A percentile compares a stretch with the other conserved stretches of the same genome.
Conservation (phyloP, 2,113 vertebrate genomes). For the Shinisaurus crocodilurus region DNA sequence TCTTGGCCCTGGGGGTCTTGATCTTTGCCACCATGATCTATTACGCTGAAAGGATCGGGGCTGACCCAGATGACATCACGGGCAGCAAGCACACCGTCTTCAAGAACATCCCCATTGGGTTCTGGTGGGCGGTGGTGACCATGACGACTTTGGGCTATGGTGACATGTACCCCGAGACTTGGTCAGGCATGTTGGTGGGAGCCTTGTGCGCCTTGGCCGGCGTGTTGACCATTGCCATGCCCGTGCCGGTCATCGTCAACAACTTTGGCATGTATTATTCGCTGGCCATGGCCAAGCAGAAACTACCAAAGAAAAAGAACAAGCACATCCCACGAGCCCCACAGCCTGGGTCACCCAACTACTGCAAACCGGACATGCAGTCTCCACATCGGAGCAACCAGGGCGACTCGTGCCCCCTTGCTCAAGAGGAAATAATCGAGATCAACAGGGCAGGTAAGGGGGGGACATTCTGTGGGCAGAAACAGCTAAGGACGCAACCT, state of each 20-base stretch:
- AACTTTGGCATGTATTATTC: slow-evolving; percentile 99
- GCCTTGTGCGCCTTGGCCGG: slow-evolving; percentile 93
- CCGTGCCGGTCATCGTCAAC: slow-evolving; percentile 96
- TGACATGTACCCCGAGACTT: slow-evolving; percentile 96
- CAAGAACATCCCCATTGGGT: slow-evolving; percentile 97
- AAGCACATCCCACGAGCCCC: slow-evolving; percentile 93
- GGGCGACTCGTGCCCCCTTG: slow-evolving; percentile 87
- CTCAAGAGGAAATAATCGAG: slow-evolving; percentile 95
- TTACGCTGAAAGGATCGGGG: slow-evolving; percentile 93
- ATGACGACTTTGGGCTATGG: slow-evolving; percentile 96
- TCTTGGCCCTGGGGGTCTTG: slow-evolving; percentile 91
- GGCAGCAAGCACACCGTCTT: slow-evolving; percentile 91
- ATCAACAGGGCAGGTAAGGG: slow-evolving; percentile 80
- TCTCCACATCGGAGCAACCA: slow-evolving; percentile 72
- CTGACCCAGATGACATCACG: slow-evolving; percentile 88
- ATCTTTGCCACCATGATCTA: slow-evolving; percentile 99
- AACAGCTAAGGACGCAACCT: neutral
- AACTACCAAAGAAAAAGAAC: slow-evolving; percentile 97
- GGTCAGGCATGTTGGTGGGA: slow-evolving; percentile 97
- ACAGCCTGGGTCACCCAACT: slow-evolving; percentile 92
- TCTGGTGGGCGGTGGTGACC: slow-evolving; percentile 98
- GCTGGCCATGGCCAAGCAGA: slow-evolving; percentile 97
- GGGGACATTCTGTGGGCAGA: neutral
- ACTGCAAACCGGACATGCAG: slow-evolving; percentile 89
- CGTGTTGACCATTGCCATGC: slow-evolving; percentile 98